Percentiles rank a stretch among this genome's conserved stretches.
Conservation (phyloP, 2,113 vertebrate species). For the Boulengerochromis microlepis region DNA sequence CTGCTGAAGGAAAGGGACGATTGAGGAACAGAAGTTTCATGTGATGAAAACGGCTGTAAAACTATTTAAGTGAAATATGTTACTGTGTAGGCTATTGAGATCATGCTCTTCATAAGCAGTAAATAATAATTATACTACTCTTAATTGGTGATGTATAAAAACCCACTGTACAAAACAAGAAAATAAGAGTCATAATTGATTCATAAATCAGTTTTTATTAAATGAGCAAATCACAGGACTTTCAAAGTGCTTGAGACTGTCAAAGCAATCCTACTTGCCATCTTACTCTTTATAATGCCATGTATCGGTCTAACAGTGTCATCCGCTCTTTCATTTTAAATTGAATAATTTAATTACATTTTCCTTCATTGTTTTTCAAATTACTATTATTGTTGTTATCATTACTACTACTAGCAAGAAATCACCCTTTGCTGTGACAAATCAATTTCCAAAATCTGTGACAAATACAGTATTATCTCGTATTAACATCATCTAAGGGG, state of each 20-base stretch:
- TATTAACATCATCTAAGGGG: background rate
- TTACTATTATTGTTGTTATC: background rate
- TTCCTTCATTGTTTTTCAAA: background rate
- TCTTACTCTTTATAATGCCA: background rate
- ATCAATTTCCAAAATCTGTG: background rate
- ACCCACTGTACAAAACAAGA: background rate
- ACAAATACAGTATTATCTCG: background rate
- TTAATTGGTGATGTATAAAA: conserved; percentile 14
- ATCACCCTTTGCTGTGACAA: background rate
- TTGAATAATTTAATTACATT: background rate
- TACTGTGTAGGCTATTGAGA: background rate
- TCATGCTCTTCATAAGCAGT: background rate
- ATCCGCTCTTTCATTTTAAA: background rate
- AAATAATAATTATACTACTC: background rate
- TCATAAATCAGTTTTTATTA: background rate
- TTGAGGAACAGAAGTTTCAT: background rate
- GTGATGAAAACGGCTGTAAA: conserved; percentile 9
- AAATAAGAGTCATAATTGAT: background rate
- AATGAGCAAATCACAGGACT: background rate
- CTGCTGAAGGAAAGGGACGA: background rate
- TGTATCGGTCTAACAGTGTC: background rate
- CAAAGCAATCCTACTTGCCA: background rate
- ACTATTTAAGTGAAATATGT: conserved; percentile 3
- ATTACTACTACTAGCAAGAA: background rate
- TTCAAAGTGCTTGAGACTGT: background rate